Percentiles rank a stretch among this genome's conserved stretches.
These are phyloP conservation scores for Staurois parvus DNA, from an alignment of 2,797 vertebrate species.

Conservation along the genomic window DNA sequence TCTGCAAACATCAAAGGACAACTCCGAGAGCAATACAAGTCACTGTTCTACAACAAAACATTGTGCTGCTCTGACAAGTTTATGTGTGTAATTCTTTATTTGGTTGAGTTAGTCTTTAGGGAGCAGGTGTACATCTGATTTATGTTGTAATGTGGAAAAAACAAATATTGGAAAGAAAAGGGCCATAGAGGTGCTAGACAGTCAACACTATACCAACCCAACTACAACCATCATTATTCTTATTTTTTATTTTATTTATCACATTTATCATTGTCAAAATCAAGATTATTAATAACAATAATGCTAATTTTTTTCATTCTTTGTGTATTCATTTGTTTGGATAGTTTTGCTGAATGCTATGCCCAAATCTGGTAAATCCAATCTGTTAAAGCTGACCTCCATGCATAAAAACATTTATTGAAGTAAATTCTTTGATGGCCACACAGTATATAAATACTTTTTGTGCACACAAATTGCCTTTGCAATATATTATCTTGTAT, in stretches of 20 bases:
- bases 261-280: too few relatives aligned
- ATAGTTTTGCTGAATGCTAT: too few relatives aligned
- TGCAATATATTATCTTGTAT: too few relatives aligned
- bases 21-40: not conserved
- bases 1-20: slow-evolving; percentile 37
- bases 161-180: not conserved
- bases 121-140: not conserved
- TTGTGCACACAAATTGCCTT: too few relatives aligned
- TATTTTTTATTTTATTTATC: not conserved
- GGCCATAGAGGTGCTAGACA: not conserved
- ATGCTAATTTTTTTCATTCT: too few relatives aligned
- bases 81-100: slow-evolving; percentile 18
- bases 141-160: not conserved
- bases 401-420: too few relatives aligned
- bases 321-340: too few relatives aligned
- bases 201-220: not conserved
- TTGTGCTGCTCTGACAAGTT: slow-evolving; percentile 13
- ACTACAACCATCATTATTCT: not conserved
- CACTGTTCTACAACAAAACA: slow-evolving; percentile 1
- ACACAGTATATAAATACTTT: too few relatives aligned
- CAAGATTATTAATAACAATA: too few relatives aligned
- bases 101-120: not conserved
- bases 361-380: too few relatives aligned
- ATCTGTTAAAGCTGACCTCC: too few relatives aligned
- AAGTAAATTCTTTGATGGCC: too few relatives aligned